Base-by-base conservation (phyloP, 2,888 invertebrate species). In the Xylocampa areola region DNA sequence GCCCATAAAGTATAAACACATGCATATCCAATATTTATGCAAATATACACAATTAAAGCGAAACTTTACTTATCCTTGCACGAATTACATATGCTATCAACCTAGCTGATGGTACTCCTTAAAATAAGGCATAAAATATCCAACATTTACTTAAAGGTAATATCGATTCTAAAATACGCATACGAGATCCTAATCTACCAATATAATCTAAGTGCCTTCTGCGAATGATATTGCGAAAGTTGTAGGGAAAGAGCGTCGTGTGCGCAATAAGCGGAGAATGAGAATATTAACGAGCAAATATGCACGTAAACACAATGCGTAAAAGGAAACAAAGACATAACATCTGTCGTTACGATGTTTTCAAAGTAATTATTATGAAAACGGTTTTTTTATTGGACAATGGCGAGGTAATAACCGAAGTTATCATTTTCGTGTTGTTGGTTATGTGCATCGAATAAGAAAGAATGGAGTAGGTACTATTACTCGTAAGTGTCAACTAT, bases 181-280 rank as follows among this genome's bases (percentile, higher is more conserved):
- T 68, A 65, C 53, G 57, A 57, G 66, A 48, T 64, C 52, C 50
- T 68, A 69, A 74, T 71, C 61, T 57, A 36, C 52, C 61, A 62
- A 76, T 73, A 73, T 59, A 63, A 68, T 75, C 67, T 63, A 73
- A 71, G 59, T 62, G 63, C 57, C 57, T 68, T 74, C 27, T 65
- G 58, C 37, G 52, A 63, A 58, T 54, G 60, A 72, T 73, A 78
- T 79, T 79, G 66, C 65, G 35, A 70, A 77, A 78, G 73, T 79
- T 77, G 63, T 57, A 57, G 49, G 55, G 36, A 64, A 68, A 64
- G 60, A 65, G 67, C 54, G 49, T 66, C 58, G 44, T 32, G 39
- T 61, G 62, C 71, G 73, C 81, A 71, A 70, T 74, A 67, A 64
- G 51, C 64, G 16, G 45, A 58, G 67, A 66, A 68, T 63, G 55